Percentiles rank a stretch among this genome's conserved stretches.
Conservation (phyloP, 2,888 invertebrate genomes). For the Pseudococcus jackbeardsleyi region DNA sequence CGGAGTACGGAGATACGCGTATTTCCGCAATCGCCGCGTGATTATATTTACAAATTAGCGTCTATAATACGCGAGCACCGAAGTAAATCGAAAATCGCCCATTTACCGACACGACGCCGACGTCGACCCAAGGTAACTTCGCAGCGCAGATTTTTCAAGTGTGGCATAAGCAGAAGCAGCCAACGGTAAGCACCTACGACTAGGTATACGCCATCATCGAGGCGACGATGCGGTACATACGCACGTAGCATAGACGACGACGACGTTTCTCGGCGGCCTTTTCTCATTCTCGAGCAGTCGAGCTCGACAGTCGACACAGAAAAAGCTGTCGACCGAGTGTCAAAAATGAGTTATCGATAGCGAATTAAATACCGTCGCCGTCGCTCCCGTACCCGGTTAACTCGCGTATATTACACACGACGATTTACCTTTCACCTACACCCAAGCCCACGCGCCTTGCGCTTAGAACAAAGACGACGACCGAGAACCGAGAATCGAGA, state of each 20-base stretch:
- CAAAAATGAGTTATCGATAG: constrained; percentile 42
- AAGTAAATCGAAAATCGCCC: neutral
- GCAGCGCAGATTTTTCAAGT: neutral
- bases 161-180: neutral
- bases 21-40: constrained; percentile 11
- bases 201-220: no score
- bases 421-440: neutral
- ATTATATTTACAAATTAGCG: constrained; percentile 16
- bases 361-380: constrained; percentile 1
- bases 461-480: neutral
- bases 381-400: neutral
- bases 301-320: neutral
- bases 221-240: no score
- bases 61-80: neutral
- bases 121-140: neutral
- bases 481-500: neutral
- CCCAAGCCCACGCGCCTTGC: neutral
- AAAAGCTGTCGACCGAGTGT: constrained; percentile 16
- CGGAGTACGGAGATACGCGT: neutral
- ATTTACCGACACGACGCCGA: neutral
- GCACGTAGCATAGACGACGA: no score
- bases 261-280: neutral
- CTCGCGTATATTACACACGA: no score
- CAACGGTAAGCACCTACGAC: no score
- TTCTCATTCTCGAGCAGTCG: neutral